Base-by-base conservation (phyloP, 2,797 vertebrate species). In the Heliangelus exortis region DNA sequence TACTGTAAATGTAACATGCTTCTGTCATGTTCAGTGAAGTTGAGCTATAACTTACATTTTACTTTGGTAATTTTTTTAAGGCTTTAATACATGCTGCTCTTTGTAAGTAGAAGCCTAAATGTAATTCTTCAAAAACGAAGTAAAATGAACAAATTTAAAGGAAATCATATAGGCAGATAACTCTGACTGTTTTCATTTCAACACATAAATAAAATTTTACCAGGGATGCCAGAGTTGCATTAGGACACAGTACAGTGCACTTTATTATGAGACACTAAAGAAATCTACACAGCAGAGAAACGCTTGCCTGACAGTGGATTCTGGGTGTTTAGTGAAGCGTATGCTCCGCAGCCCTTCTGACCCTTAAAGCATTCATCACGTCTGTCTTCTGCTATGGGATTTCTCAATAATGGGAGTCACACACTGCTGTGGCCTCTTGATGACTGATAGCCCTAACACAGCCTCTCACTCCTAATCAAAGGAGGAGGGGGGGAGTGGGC, bases 21-120 rank as follows among this genome's bases (percentile, higher is more conserved):
- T 97, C 79, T 94, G 80, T 90, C 88, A 87, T 88, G 62, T 95
- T 95, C 79, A 91, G n/a, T 84, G 92, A 87, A 96, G 90, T 61
- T 80, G 81, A 95, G 82, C 88, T 73, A 53, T 75, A 90, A 84
- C 90, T 95, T 96, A 81, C 15, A 84, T 91, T 94, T 73, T 58
- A 94, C 68, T 94, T 87, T 19, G 14, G 25, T 61, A 57, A 82
- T 93, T 93, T 94, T 94, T 91, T 33, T 45, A 68, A 95, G 53
- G 47, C 51, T 87, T 82, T 82, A 84, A 80, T 39, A 78, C 23
- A 87, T 41, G 15, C 59, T 90, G 58, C 75, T 95, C 39, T 75
- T 96, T 76, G 79, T 54, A 66, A 77, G 25, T 14, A 90, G 61
- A 95, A 87, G 50, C 15, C n/a, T 79, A 92, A 90, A 85, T 50